Evolutionary conservation across 2,113 vertebrate species (phyloP).

Genomic region (Protobothrops flavoviridis): DNA sequence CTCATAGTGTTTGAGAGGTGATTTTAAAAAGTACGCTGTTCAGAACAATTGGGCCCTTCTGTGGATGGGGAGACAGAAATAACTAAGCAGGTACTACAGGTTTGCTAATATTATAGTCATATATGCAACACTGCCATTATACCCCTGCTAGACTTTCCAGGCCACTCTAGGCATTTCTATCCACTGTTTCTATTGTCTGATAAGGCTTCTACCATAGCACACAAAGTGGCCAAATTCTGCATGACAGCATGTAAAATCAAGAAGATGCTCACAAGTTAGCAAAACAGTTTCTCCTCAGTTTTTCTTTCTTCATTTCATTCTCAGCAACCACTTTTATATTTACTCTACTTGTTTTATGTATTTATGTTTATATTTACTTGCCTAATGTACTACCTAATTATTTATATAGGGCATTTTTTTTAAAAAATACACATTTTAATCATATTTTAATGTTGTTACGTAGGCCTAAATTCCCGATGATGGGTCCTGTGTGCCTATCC

Average conservation of each 20-base stretch:
- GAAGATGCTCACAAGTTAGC: not conserved
- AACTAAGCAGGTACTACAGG: not conserved
- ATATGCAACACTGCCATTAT: not conserved
- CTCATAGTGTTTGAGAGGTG: not conserved
- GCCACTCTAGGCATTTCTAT: not conserved
- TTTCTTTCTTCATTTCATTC: not conserved
- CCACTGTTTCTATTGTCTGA: not conserved
- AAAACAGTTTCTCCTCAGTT: not conserved
- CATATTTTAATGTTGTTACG: not conserved
- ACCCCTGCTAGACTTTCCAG: not conserved
- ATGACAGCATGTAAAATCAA: not conserved
- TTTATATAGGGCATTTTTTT: not conserved
- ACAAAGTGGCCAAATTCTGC: not conserved
- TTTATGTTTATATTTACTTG: not conserved
- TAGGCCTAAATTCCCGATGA: not conserved
- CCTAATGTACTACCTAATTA: not conserved
- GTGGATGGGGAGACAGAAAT: not conserved
- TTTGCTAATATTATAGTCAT: not conserved
- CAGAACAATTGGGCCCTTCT: not conserved
- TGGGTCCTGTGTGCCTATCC: not conserved
- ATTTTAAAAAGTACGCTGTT: not conserved
- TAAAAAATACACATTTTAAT: not conserved
- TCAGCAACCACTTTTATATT: not conserved
- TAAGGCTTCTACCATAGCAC: not conserved
- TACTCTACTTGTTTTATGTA: not conserved